Conservation (phyloP, 2,888 invertebrate species). For the Caradrina clavipalpis region DNA sequence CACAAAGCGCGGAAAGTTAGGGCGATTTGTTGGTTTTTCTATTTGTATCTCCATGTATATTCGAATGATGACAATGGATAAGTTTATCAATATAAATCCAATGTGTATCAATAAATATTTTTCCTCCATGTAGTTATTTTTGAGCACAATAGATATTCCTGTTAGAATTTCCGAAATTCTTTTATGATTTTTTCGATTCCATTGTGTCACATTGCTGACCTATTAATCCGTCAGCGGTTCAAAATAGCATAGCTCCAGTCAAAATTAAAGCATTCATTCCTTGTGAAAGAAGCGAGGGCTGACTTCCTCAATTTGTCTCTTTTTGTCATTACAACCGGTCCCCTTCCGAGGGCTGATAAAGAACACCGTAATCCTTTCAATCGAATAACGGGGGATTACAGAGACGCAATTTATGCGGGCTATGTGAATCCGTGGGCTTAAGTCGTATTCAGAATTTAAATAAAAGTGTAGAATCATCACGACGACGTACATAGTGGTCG, state of each 20-base stretch:
- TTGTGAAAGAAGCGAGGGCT: constrained; percentile 56
- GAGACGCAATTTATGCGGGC: constrained; percentile 76
- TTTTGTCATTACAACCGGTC: constrained; percentile 66
- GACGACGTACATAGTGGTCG: constrained; percentile 64
- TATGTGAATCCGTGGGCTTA: constrained; percentile 63
- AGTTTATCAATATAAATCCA: constrained; percentile 27
- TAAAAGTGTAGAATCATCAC: constrained; percentile 68
- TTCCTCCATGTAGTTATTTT: constrained; percentile 29
- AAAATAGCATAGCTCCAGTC: constrained; percentile 33
- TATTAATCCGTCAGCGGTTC: constrained; percentile 23
- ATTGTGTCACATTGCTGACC: constrained; percentile 22
- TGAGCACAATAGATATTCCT: constrained; percentile 1
- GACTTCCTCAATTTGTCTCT: constrained; percentile 81
- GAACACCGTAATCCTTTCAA: constrained; percentile 85
- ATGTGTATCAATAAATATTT: constrained; percentile 23
- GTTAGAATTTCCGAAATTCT: constrained; percentile 15
- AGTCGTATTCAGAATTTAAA: constrained; percentile 51
- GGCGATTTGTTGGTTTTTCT: not conserved
- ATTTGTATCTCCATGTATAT: constrained; percentile 3
- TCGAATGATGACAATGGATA: constrained; percentile 31
- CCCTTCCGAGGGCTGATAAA: constrained; percentile 79
- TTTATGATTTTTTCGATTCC: constrained; percentile 10
- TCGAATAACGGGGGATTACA: constrained; percentile 81
- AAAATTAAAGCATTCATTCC: constrained; percentile 48
- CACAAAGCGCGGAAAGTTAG: constrained; percentile 36